These are phyloP conservation scores for Sinelater perroti DNA, from an alignment of 2,888 invertebrate species.

Conservation along the genomic window DNA sequence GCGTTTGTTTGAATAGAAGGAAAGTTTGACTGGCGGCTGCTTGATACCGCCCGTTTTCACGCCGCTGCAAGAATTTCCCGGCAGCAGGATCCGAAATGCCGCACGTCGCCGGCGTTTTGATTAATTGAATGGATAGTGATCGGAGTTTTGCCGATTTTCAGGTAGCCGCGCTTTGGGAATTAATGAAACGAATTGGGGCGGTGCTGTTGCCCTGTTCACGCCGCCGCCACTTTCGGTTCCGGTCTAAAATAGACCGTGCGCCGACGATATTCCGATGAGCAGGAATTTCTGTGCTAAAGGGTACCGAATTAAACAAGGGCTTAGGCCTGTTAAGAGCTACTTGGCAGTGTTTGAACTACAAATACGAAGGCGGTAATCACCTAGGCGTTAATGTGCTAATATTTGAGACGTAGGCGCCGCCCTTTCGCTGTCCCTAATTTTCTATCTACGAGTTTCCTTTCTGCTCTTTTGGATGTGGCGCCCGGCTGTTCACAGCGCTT, in stretches of 20 bases:
- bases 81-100: background rate
- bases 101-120: background rate
- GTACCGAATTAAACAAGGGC: constrained; percentile 14
- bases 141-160: background rate
- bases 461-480: too few relatives aligned
- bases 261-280: constrained; percentile 6
- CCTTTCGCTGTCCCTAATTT: too few relatives aligned
- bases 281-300: constrained; percentile 6
- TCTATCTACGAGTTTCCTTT: too few relatives aligned
- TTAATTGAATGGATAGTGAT: background rate
- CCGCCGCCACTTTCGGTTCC: background rate
- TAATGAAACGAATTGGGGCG: background rate
- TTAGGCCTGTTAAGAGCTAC: constrained; percentile 5
- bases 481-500: too few relatives aligned
- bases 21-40: constrained; percentile 8
- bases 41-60: background rate
- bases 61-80: background rate
- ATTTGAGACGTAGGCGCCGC: constrained; percentile 1
- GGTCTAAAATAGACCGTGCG: constrained; percentile 1
- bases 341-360: constrained; percentile 8
- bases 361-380: constrained; percentile 2
- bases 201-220: background rate
- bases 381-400: constrained; percentile 3
- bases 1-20: constrained; percentile 8
- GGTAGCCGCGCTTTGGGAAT: background rate